These are phyloP conservation scores for Parazoanthus darwini DNA, from an alignment of 92 coral and sea anemone species.

Conservation along the genomic window DNA sequence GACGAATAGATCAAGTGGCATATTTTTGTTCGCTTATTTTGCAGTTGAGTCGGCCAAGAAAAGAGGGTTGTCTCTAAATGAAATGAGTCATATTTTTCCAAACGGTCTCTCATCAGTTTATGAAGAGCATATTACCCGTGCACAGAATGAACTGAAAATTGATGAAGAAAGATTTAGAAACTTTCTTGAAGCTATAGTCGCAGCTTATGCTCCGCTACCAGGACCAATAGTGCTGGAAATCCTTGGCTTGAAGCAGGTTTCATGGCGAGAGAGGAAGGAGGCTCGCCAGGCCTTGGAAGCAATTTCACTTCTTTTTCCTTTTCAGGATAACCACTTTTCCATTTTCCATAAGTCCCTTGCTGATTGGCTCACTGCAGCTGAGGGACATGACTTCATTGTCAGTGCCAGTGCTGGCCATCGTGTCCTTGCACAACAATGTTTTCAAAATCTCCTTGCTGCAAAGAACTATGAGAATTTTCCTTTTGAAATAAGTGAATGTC, in stretches of 20 bases:
- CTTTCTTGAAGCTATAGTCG: constrained; percentile 5
- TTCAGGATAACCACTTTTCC: not conserved
- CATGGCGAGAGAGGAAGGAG: not conserved
- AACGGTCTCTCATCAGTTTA: not conserved
- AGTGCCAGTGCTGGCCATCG: not conserved
- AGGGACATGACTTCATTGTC: not conserved
- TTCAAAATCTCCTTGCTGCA: not conserved
- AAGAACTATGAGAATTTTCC: not conserved
- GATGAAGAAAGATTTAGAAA: not conserved
- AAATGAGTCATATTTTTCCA: not conserved
- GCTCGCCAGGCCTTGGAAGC: not conserved
- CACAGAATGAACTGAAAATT: not conserved
- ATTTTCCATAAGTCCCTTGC: not conserved
- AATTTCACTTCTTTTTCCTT: not conserved
- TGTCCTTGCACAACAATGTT: not conserved
- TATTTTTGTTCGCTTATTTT: not conserved
- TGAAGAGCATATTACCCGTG: not conserved
- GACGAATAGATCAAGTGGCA: not conserved
- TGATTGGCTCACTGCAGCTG: not conserved
- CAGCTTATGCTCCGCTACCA: not conserved
- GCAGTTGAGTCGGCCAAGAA: not conserved
- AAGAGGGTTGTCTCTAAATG: not conserved
- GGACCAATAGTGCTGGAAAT: not conserved
- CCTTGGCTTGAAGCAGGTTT: not conserved
- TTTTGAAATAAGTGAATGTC: not conserved